Base-by-base conservation (phyloP, 2,797 vertebrate species). In the Lepilemur septentrionalis region DNA sequence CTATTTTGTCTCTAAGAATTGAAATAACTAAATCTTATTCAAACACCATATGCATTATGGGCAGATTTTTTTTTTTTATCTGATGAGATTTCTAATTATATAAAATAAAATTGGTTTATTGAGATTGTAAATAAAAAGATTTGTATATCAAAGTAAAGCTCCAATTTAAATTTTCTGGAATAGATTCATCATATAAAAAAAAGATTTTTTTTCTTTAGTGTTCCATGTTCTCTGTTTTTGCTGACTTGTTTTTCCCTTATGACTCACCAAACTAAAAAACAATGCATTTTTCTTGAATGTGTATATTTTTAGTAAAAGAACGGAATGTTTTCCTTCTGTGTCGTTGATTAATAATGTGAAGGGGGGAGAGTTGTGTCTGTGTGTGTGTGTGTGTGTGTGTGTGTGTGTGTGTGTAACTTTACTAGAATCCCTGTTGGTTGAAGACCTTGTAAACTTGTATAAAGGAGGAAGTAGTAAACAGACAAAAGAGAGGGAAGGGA, bases 51-150 rank as follows among this genome's bases (percentile, higher is more conserved):
- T 87, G 28, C 14, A n/a, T 61, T 14, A 25, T 82, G 41, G 30
- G 23, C 15, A 65, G 32, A 32, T 69, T 83, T 94, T 28, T 38
- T 28, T 38, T 38, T 92, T 76, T 80, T 28, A 52, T 89, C 25
- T 93, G n/a, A 86, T 94, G 59, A 89, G 9, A n/a, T 86, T 93
- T 95, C 55, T 92, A 65, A 89, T 93, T 79, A 69, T 50, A 43
- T 67, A 48, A 23, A 35, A 78, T 76, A 65, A 94, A 78, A 88
- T 38, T 87, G 41, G 28, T 76, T 85, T 92, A 82, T 89, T 89
- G n/a, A 89, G 18, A 15, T 85, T 41, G 2, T 85, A 70, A 89
- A 32, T 57, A 18, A 65, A 83, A 38, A 82, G 17, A 80, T 91
- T 84, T 86, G 28, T 61, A 67, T 78, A 82, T 78, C 35, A 92